Percentiles rank a stretch among this genome's conserved stretches.
phyloP scores from a whole-genome alignment of 1,140 invertebrate genomes.

The Zaprionus ghesquierei region DNA sequence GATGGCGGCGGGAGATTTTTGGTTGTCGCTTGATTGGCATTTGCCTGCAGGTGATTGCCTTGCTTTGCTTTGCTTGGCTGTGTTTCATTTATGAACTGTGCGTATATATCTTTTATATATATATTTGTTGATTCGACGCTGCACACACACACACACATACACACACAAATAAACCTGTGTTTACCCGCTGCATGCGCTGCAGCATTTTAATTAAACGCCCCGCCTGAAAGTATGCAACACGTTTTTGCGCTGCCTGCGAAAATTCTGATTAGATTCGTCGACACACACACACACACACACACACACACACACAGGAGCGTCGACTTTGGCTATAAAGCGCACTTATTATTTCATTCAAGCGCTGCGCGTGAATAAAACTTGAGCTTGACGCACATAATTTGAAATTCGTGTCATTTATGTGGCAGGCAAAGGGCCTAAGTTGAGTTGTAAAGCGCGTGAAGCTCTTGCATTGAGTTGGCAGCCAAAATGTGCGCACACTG shows the following conservation, averaged over 20 bases:
- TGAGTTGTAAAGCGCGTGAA: conserved; percentile 39
- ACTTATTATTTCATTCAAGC: conserved; percentile 45
- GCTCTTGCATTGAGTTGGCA: conserved; percentile 29
- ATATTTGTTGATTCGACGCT: conserved; percentile 15
- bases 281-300: neutral
- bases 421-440: conserved; percentile 35
- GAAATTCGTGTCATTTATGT: conserved; percentile 69
- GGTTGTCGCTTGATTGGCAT: conserved; percentile 70
- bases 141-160: neutral
- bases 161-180: neutral
- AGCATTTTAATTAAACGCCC: conserved; percentile 43
- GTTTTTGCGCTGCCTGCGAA: neutral
- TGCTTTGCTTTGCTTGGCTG: conserved; percentile 61
- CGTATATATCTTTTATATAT: neutral
- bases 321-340: conserved; percentile 25
- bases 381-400: conserved; percentile 52
- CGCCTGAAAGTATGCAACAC: conserved; percentile 6
- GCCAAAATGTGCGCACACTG: conserved; percentile 19
- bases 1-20: conserved; percentile 44
- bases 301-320: neutral
- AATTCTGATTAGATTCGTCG: conserved; percentile 49
- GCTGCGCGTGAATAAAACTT: conserved; percentile 47
- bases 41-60: conserved; percentile 75
- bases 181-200: neutral
- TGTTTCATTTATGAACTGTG: conserved; percentile 72